phyloP scores from a whole-genome alignment of 2,797 vertebrate genomes.

The Tauraco hartlaubi region DNA sequence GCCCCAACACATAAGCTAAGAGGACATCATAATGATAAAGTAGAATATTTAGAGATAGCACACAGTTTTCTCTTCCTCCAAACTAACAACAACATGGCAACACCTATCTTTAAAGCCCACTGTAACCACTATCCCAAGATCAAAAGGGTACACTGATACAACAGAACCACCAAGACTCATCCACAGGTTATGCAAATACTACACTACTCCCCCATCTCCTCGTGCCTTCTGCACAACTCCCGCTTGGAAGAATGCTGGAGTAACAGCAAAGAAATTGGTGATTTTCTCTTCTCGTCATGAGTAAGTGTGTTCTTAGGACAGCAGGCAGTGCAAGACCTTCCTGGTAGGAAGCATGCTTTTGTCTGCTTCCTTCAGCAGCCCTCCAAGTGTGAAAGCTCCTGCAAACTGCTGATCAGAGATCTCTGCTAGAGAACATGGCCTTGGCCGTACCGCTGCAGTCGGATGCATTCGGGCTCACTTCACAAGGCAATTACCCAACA shows the following conservation, averaged over 20 bases:
- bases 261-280: background rate
- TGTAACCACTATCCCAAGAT: background rate
- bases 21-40: background rate
- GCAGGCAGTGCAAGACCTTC: background rate
- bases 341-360: background rate
- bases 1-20: background rate
- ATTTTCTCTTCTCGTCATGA: background rate
- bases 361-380: background rate
- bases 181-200: accelerated
- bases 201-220: background rate
- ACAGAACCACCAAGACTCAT: background rate
- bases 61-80: background rate
- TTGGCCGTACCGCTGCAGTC: background rate
- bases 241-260: background rate
- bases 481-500: background rate
- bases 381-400: background rate
- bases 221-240: accelerated
- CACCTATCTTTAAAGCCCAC: background rate
- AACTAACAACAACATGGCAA: background rate
- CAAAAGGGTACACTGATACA: background rate
- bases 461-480: background rate
- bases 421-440: background rate
- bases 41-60: background rate
- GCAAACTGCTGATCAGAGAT: background rate
- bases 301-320: background rate